Base-by-base conservation (phyloP, 53 echinoderm and acorn worm species). In the Patiria pectinifera region DNA sequence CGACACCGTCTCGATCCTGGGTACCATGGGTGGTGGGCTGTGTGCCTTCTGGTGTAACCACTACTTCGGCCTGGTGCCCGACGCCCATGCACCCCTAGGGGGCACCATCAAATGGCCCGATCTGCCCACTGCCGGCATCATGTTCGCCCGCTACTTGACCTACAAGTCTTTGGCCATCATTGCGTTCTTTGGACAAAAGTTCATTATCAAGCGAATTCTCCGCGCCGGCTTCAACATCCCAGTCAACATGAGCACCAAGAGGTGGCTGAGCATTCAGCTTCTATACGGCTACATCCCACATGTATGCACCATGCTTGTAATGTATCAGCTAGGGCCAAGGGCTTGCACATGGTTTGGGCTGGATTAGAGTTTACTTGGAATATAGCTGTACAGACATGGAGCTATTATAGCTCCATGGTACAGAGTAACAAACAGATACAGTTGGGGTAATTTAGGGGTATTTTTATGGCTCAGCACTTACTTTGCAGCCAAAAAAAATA, bases 1-100 rank as follows among this genome's bases (percentile, higher is more conserved):
- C 19, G 96, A 96, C 83, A 95, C 96, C 84, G 94, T 95, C 49
- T 91, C 92, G 62, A 96, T 96, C 92, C 92, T 96, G 48, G 95
- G 94, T 62, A 92, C 93, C 16, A 89, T 93, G 66, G 93, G 87
- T 2, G 94, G 94, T 2, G 84, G 93, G 59, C 91, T 93, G 81
- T 93, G 87, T 82, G 92, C 89, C 46, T 76, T 96, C 14, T 96
- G 96, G 96, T 80, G 93, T 12, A 89, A 91, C 86, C 76, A 96
- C 75, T 91, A 85, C 24, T 83, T 61, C 15, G 93, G 94, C 23
- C 71, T 87, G 63, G 72, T 92, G 69, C 94, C 93, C 19, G 93
- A 93, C 10, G 35, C 77, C 88, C 72, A 44, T 14, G 66, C 81
- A 8, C 87, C 91, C 18, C 93, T 94, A 2, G 91, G 94, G 72